Base-by-base conservation (phyloP, 1,140 invertebrate species). In the Delia radicum region DNA sequence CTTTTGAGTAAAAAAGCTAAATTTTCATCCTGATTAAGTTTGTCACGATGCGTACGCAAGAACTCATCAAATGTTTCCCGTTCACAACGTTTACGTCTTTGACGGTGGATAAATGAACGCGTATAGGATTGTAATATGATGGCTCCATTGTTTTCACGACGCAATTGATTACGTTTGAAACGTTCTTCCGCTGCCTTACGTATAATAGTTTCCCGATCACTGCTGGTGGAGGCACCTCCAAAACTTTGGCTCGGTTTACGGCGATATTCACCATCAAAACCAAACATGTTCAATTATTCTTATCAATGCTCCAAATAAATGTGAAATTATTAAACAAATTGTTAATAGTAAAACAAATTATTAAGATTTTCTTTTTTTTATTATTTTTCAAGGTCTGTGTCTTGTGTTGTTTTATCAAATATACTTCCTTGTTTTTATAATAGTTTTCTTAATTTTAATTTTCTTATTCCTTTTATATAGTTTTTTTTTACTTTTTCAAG, bases 261-360 rank as follows among this genome's bases (percentile, higher is more conserved):
- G 76, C 94, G 90, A 86, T 94, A 96, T 83, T 98, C 93, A 65
- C 97, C 97, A 84, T 98, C 96, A 87, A 98, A 98, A 84, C 92
- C 94, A 87, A 94, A 94, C 90, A 90, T 90, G 79, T 27, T 75
- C 33, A 33, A 33, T 55, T 21, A 7, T 55, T 55, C 5, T 55
- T 4, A 55, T 24, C 5, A 42, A 10, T 7, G 33, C 33, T 10
- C 33, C 33, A 37, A 7, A 10, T 37, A 1, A 37, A 7, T 37
- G 8, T 37, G 33, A 13, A 37, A 37, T 13, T 37, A n/a, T n/a
- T n/a, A n/a, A n/a, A n/a, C n/a, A n/a, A n/a, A n/a, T n/a, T n/a
- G n/a, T n/a, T n/a, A n/a, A n/a, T n/a, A n/a, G n/a, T n/a, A n/a
- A n/a, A n/a, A n/a, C n/a, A n/a, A n/a, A n/a, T n/a, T n/a, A n/a